phyloP scores from a whole-genome alignment of 1,140 invertebrate genomes.

The Pseudachorutes palmiensis region DNA sequence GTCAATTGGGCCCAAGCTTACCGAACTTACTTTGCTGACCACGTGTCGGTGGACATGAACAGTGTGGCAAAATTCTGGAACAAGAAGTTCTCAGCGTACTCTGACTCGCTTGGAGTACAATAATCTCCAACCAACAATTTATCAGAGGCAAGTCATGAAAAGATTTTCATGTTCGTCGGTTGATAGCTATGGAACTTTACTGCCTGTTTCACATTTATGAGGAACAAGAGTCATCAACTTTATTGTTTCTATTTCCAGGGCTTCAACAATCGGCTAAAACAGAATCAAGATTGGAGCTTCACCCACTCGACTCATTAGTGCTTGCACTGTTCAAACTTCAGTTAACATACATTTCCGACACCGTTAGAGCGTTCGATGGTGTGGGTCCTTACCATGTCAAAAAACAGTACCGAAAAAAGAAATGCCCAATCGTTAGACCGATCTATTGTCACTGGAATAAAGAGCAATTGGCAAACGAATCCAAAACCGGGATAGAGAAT shows the following conservation, averaged over 20 bases:
- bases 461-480: neutral
- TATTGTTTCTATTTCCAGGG: too few relatives aligned
- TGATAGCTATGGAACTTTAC: too few relatives aligned
- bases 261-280: too few relatives aligned
- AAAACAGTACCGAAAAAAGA: neutral
- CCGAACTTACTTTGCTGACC: neutral
- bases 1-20: neutral
- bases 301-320: neutral
- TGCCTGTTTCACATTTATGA: too few relatives aligned
- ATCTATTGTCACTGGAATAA: neutral
- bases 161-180: neutral
- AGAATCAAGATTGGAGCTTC: too few relatives aligned
- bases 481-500: neutral
- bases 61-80: neutral
- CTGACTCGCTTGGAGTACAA: too few relatives aligned
- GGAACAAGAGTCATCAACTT: too few relatives aligned
- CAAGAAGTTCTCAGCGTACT: neutral
- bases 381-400: neutral
- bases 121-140: neutral
- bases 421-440: neutral
- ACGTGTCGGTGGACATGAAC: neutral
- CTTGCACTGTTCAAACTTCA: neutral
- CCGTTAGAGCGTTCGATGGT: neutral
- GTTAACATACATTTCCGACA: too few relatives aligned
- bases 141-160: neutral